Evolutionary conservation across 2,113 vertebrate genomes (phyloP), one percentile per base, ranked within the genome.

Genomic region (Zosterops japonicus): DNA sequence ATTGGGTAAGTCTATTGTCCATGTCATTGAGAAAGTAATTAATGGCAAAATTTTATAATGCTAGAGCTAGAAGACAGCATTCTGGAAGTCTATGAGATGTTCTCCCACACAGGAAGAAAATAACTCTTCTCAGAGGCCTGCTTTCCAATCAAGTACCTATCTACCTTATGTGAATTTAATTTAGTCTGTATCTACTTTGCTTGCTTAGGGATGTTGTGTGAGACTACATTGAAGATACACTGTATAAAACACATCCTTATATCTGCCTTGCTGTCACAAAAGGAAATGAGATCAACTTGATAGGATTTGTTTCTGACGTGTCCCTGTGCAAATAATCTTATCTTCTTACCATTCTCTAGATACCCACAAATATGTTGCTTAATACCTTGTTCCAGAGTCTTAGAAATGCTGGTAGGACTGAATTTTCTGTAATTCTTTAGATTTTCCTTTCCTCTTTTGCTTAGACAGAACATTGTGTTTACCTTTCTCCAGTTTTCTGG

Each of bases 251-350:
- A n/a, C 36, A 82, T 63, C 42, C 64, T 41, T 56, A 0, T 84
- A 86, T 78, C 83, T 87, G 11, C 56, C 89, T 35, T 81, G 27
- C 68, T 87, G 77, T 82, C 74, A 91, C 64, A 94, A 65, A 79
- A 89, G 93, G 87, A 96, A 97, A 94, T 79, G 80, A 94, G 65
- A 83, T 92, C 46, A 67, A 2, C 60, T 82, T 49, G 64, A 95
- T 91, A 89, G 60, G 69, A 84, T 76, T 87, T 81, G 31, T 86
- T 95, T 82, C 52, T 91, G 68, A 71, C 0, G 0, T 60, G 47
- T 84, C 24, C 24, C 31, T 78, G 49, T 78, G 69, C 68, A 87
- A 77, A 56, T 68, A 46, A 55, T 84, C 60, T 91, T 94, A 89
- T 81, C 86, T 93, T 55, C 64, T 64, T 67, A 41, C 44, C 52